A percentile compares a stretch with the other conserved stretches of the same genome.
phyloP scores from a whole-genome alignment of 2,888 invertebrate species.

The Drosophila barbarae region DNA sequence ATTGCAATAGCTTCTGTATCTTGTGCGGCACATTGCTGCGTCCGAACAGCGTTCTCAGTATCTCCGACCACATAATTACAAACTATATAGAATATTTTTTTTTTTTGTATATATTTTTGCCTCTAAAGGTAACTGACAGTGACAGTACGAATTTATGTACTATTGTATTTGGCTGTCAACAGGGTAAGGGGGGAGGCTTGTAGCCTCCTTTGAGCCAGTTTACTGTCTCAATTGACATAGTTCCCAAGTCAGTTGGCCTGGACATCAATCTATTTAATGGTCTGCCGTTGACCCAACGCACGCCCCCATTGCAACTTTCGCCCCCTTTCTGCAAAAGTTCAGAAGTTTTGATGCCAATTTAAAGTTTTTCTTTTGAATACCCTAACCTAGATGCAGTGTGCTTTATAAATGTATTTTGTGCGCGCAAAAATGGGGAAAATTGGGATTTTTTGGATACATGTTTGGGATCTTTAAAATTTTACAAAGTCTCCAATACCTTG shows the following conservation, averaged over 20 bases:
- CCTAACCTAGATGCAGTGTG: not conserved
- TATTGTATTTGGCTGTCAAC: slow-evolving; percentile 1
- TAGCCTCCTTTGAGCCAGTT: slow-evolving; percentile 19
- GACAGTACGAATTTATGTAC: slow-evolving; percentile 10
- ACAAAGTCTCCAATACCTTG: too few species aligned
- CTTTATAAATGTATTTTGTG: not conserved
- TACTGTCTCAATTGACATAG: slow-evolving; percentile 53
- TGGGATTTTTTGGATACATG: too few species aligned
- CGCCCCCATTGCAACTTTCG: not conserved
- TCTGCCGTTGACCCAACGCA: slow-evolving; percentile 27
- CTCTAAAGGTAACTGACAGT: not conserved
- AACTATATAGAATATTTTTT: not conserved
- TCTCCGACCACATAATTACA: slow-evolving; percentile 1
- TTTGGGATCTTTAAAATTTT: too few species aligned
- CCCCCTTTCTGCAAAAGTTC: slow-evolving; percentile 25
- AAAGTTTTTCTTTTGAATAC: slow-evolving; percentile 38
- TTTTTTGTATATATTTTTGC: not conserved
- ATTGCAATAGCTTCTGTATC: slow-evolving; percentile 18
- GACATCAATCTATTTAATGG: slow-evolving; percentile 60
- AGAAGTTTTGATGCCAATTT: slow-evolving; percentile 56
- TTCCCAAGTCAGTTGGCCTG: slow-evolving; percentile 42
- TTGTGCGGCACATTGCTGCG: slow-evolving; percentile 1
- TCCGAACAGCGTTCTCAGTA: not conserved
- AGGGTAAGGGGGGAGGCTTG: slow-evolving; percentile 2
- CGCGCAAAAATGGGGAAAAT: too few species aligned